A percentile compares a stretch with the other conserved stretches of the same genome.
These are phyloP conservation scores for Sicus ferrugineus DNA, from an alignment of 2,888 invertebrate species.

Conservation along the genomic window DNA sequence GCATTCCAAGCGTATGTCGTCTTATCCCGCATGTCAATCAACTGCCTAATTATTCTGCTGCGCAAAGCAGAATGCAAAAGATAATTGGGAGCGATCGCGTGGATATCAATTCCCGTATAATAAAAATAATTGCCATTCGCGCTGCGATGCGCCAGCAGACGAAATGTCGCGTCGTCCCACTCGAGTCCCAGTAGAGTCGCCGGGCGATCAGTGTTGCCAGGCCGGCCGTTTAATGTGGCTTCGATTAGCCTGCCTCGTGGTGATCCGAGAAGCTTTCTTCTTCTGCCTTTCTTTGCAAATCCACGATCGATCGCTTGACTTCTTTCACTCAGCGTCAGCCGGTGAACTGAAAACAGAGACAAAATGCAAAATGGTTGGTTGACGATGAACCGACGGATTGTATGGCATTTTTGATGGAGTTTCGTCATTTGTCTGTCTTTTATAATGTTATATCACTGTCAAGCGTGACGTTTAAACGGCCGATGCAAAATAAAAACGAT, in stretches of 20 bases:
- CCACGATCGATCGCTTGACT: not conserved
- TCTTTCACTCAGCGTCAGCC: slow-evolving; percentile 11
- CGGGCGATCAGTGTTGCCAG: not conserved
- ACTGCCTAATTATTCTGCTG: slow-evolving; percentile 64
- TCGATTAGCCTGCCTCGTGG: slow-evolving; percentile 11
- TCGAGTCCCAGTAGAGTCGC: not conserved
- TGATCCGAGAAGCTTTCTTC: not conserved
- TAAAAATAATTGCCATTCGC: slow-evolving; percentile 43
- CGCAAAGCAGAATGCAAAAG: slow-evolving; percentile 61
- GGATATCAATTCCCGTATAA: slow-evolving; percentile 61
- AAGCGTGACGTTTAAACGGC: no score
- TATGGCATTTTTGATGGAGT: not conserved
- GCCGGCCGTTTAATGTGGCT: slow-evolving; percentile 6
- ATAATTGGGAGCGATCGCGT: slow-evolving; percentile 59
- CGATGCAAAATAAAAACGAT: no score
- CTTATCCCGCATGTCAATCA: slow-evolving; percentile 65
- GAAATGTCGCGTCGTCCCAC: slow-evolving; percentile 9
- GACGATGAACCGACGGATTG: not conserved
- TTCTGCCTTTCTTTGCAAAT: not conserved
- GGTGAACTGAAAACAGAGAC: no score
- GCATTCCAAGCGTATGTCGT: slow-evolving; percentile 65
- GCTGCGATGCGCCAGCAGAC: not conserved
- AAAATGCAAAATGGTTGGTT: not conserved
- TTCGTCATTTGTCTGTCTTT: slow-evolving; percentile 24
- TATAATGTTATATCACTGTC: no score